Percentiles rank a stretch among this genome's conserved stretches.
These are phyloP conservation scores for Osmerus eperlanus DNA, from an alignment of 2,113 vertebrate genomes.

Conservation along the genomic window DNA sequence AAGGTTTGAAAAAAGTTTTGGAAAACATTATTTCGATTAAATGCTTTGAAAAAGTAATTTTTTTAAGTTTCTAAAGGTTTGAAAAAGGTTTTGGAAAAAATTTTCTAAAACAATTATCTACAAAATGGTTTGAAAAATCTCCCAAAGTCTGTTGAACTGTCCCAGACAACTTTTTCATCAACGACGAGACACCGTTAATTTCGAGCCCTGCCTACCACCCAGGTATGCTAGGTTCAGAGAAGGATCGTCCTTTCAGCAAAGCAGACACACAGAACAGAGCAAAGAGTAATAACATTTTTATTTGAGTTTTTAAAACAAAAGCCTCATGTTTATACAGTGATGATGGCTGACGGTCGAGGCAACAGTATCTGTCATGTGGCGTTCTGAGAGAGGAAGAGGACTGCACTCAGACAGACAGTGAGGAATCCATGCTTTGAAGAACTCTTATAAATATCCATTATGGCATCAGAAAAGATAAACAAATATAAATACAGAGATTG, in stretches of 20 bases:
- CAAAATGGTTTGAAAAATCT: too few species aligned
- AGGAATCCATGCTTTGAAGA: conserved; percentile 6
- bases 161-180: too few species aligned
- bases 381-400: conserved; percentile 41
- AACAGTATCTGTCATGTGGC: conserved; percentile 31
- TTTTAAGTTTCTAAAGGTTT: too few species aligned
- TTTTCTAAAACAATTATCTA: too few species aligned
- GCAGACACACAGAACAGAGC: conserved; percentile 36
- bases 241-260: background rate
- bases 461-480: conserved; percentile 16
- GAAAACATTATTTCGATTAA: too few species aligned
- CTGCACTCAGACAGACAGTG: conserved; percentile 3
- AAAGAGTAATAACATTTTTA: conserved; percentile 35
- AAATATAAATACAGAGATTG: conserved; percentile 51
- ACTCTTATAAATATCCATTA: conserved; percentile 50
- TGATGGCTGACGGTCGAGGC: background rate
- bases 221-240: background rate
- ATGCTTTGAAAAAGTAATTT: too few species aligned
- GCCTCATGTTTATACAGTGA: conserved; percentile 16
- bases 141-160: too few species aligned
- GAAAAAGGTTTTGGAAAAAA: too few species aligned
- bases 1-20: too few species aligned
- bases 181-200: too few species aligned
- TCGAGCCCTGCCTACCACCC: too few species aligned
- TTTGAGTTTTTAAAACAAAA: conserved; percentile 34